These are phyloP conservation scores for Otus sunia DNA, from an alignment of 2,113 vertebrate species.

Conservation along the genomic window DNA sequence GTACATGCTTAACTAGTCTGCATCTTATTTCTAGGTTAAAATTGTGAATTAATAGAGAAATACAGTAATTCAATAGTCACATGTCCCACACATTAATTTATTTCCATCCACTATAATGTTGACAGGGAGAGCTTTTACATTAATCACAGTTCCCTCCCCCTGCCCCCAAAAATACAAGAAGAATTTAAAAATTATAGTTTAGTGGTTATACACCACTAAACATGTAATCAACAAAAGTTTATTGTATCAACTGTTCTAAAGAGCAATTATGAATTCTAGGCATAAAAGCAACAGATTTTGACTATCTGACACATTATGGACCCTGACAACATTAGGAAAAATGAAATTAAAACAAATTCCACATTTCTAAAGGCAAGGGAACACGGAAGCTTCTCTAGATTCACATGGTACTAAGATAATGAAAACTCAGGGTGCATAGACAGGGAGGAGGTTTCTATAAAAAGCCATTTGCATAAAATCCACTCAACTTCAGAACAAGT, in stretches of 20 bases:
- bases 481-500: background rate
- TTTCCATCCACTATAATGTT: background rate
- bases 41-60: background rate
- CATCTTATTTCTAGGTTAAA: background rate
- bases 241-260: background rate
- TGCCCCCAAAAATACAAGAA: background rate
- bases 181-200: background rate
- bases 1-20: background rate
- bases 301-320: background rate
- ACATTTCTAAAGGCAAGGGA: background rate
- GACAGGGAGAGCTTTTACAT: background rate
- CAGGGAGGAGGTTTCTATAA: background rate
- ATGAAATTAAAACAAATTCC: background rate
- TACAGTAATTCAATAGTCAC: background rate
- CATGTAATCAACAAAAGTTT: background rate
- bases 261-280: background rate
- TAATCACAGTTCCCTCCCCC: background rate
- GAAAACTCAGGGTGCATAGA: background rate
- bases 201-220: background rate
- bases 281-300: background rate
- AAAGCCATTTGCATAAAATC: background rate
- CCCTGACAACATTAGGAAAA: background rate
- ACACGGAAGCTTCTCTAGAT: background rate
- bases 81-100: background rate
- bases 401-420: background rate